Conservation (phyloP, 2,113 vertebrate species). For the Pteronura brasiliensis region DNA sequence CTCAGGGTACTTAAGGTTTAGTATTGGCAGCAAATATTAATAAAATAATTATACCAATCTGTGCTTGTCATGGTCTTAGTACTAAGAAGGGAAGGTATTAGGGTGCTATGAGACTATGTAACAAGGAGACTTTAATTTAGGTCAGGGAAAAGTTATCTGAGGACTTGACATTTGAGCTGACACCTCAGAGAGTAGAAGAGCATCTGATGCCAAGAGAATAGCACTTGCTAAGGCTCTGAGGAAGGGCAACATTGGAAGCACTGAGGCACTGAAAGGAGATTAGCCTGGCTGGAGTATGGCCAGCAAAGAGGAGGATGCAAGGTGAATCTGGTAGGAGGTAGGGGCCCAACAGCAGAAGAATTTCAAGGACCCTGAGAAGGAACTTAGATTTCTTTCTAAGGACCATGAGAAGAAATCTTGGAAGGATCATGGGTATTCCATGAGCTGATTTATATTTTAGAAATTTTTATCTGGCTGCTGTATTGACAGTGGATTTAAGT, state of each 20-base stretch:
- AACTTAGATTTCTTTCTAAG: slow-evolving; percentile 28
- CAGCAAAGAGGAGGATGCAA: not conserved
- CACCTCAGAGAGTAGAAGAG: not conserved
- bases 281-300: not conserved
- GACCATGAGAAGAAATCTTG: not conserved
- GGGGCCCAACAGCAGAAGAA: not conserved
- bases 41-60: not conserved
- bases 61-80: not conserved
- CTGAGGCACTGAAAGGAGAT: not conserved
- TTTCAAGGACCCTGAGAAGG: not conserved
- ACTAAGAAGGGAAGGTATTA: not conserved
- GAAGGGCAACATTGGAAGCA: not conserved
- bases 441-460: not conserved
- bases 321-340: not conserved
- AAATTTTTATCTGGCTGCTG: not conserved
- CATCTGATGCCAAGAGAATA: not conserved
- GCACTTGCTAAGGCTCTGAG: not conserved
- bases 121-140: not conserved
- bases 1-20: not conserved
- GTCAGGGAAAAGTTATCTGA: not conserved
- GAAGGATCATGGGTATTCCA: not conserved
- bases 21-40: not conserved
- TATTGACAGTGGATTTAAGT: not conserved
- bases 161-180: not conserved
- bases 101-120: not conserved